Evolutionary conservation across 2,797 vertebrate genomes (phyloP).

Genomic region (Fistularia commersonii): DNA sequence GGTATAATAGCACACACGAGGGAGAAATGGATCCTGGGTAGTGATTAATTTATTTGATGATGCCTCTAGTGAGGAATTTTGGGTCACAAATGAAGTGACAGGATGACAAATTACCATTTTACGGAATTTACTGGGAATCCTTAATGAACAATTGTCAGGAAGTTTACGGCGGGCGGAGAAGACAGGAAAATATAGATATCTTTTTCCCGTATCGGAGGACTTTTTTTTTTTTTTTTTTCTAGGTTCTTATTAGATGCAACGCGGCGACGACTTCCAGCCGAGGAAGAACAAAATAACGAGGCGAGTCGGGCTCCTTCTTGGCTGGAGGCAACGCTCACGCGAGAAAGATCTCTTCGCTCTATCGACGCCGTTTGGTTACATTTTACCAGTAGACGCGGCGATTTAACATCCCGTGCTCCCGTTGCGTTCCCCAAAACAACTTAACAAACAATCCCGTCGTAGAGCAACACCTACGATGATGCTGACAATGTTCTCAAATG

Average conservation of each 20-base stretch:
- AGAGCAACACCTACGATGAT: constrained; percentile 41
- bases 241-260: constrained; percentile 83
- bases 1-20: constrained; percentile 97
- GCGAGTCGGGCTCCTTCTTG: constrained; percentile 83
- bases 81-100: constrained; percentile 99
- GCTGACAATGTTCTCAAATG: constrained; percentile 39
- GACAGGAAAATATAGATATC: constrained; percentile 92
- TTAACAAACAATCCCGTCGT: constrained; percentile 26
- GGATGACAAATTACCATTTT: constrained; percentile 99
- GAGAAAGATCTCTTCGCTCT: no score
- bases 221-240: constrained; percentile 81
- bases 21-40: constrained; percentile 99
- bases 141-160: constrained; percentile 99
- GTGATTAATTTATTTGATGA: constrained; percentile 99
- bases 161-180: constrained; percentile 94
- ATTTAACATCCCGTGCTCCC: constrained; percentile 15
- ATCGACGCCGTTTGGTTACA: no score
- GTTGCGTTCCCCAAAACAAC: constrained; percentile 15
- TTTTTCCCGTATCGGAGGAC: constrained; percentile 86
- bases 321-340: constrained; percentile 69
- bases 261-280: constrained; percentile 81
- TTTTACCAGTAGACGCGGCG: background rate
- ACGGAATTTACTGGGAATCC: constrained; percentile 99
- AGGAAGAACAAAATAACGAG: constrained; percentile 83
- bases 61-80: constrained; percentile 99